Evolutionary conservation across 2,113 vertebrate genomes (phyloP), one percentile per base, ranked within the genome.

Genomic region (Oncorhynchus masou): DNA sequence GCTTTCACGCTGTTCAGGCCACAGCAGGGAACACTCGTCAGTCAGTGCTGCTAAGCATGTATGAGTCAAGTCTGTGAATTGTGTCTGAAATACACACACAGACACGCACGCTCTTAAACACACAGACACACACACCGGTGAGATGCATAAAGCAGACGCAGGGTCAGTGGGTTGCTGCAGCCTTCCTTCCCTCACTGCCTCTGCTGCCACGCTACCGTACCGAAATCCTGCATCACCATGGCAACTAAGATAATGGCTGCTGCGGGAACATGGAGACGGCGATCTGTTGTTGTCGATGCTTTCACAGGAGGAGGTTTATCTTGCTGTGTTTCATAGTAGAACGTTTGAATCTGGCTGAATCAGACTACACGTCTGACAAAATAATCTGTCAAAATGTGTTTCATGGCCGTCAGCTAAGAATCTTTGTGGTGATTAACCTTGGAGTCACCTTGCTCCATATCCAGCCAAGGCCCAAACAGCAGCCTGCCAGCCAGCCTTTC

Each of bases 381-480:
- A 54, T 54, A 16, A 19, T 54, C 12, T 15, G 51, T 15, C 13
- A 54, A 54, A 54, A 16, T 54, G 51, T 54, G 5, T 3, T 54
- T 70, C 80, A 80, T 69, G 72, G 54, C 83, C 68, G 11, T 45
- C 39, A 45, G 39, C 39, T 45, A 45, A 45, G 9, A 45, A 68
- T 45, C 51, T 48, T 49, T 79, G 67, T 76, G 11, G 68, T 5
- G 74, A 75, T 54, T 90, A 81, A 89, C 89, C 89, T 91, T 91
- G 82, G 87, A 83, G 70, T 93, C 81, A 90, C 90, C 91, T 92
- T 90, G 81, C 27, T 85, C 74, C 68, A 54, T 54, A 54, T 16
- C 39, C 12, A 85, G 64, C 51, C 1, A 7, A 75, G 27, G 75
- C 81, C 76, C 76, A 60, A 68, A 51, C 60, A 85, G 49, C 81